Evolutionary conservation across 37 sponge, comb jelly and placozoan genomes (phyloP).

Genomic region (Ianthella basta): DNA sequence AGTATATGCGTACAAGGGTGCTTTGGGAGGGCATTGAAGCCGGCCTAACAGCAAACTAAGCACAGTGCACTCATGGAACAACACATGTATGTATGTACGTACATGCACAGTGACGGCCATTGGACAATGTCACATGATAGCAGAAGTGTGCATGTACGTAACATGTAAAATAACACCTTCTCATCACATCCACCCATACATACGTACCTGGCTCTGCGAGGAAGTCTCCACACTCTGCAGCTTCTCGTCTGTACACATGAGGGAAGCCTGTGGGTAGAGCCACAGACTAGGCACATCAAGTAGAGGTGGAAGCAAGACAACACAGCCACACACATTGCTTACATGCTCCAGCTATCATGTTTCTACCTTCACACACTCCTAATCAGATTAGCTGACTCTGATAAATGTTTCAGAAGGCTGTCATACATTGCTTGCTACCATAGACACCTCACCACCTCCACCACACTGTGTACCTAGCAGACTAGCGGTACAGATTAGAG

Average conservation of each 20-base stretch:
- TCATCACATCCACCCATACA: neutral
- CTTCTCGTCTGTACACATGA: neutral
- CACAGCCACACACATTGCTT: no score
- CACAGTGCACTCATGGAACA: neutral
- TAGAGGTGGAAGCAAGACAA: no score
- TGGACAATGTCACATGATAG: neutral
- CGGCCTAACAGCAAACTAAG: no score
- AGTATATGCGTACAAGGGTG: no score
- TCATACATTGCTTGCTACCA: neutral
- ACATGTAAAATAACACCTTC: neutral
- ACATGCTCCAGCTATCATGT: no score
- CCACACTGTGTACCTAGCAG: neutral
- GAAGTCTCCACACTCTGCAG: constrained; percentile 11
- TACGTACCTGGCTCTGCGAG: constrained; percentile 24
- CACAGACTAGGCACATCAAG: neutral
- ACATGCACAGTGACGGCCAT: neutral
- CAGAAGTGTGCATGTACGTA: constrained; percentile 4
- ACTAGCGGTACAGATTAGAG: neutral
- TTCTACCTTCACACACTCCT: no score
- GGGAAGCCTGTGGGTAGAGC: neutral
- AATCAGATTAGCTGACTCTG: no score
- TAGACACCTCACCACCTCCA: neutral
- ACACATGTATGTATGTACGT: constrained; percentile 11
- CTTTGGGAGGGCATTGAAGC: no score
- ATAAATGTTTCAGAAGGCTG: no score